phyloP scores from a whole-genome alignment of 2,888 invertebrate species.

The Noctua janthina region DNA sequence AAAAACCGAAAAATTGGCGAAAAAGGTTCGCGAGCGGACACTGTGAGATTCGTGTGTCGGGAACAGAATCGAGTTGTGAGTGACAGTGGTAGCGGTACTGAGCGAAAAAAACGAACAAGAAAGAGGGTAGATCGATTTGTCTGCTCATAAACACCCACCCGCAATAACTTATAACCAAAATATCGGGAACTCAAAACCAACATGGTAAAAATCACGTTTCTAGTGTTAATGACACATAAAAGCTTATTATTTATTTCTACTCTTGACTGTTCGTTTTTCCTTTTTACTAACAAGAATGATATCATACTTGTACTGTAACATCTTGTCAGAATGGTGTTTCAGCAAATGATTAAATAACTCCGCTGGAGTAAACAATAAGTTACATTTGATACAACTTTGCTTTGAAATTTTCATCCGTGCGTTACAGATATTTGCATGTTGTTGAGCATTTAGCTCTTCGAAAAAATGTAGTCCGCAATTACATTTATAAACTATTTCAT shows the following conservation, averaged over 20 bases:
- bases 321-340: constrained; percentile 79
- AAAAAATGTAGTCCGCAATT: constrained; percentile 80
- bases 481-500: constrained; percentile 78
- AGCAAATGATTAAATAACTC: constrained; percentile 81
- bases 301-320: constrained; percentile 71
- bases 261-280: constrained; percentile 6
- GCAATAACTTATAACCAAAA: too few species aligned
- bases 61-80: too few species aligned
- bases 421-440: constrained; percentile 73
- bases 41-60: too few species aligned
- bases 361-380: constrained; percentile 77
- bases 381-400: constrained; percentile 82
- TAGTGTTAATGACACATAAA: too few species aligned
- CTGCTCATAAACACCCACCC: too few species aligned
- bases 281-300: constrained; percentile 68
- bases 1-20: too few species aligned
- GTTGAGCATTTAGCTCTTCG: constrained; percentile 69
- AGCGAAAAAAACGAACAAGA: too few species aligned
- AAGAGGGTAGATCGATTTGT: too few species aligned
- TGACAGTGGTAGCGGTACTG: too few species aligned
- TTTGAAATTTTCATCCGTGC: constrained; percentile 70
- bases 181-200: too few species aligned
- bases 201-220: too few species aligned
- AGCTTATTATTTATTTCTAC: neutral
- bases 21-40: too few species aligned